Conservation (phyloP, 2,797 vertebrate genomes). For the Cheirogaleus major region DNA sequence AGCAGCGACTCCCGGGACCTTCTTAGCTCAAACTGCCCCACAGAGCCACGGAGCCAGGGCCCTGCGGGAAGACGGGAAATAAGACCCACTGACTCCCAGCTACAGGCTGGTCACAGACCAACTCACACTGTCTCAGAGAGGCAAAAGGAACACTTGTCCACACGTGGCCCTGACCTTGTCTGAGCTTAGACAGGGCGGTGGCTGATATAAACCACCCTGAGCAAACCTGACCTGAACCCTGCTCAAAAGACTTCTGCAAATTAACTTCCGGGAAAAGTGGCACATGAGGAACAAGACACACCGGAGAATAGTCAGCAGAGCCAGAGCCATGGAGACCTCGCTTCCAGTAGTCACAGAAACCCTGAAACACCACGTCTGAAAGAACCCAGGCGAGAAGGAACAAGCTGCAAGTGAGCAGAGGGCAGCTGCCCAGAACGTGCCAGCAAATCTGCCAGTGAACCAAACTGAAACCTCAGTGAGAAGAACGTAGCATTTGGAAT, state of each 20-base stretch:
- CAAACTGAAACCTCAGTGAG: neutral
- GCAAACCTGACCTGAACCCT: neutral
- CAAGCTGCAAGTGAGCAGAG: neutral
- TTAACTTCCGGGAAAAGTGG: neutral
- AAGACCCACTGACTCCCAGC: neutral
- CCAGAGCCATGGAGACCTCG: too few relatives aligned
- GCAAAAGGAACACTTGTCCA: too few relatives aligned
- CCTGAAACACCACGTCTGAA: too few relatives aligned
- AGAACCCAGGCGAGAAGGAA: neutral
- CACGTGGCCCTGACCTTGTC: neutral
- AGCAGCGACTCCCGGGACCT: too few relatives aligned
- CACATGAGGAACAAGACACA: fast-evolving
- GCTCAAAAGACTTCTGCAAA: neutral
- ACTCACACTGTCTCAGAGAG: neutral
- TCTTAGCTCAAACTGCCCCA: neutral
- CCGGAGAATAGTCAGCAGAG: fast-evolving
- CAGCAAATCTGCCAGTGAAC: neutral
- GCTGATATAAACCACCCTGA: neutral
- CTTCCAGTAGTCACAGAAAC: too few relatives aligned
- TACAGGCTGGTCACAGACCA: neutral
- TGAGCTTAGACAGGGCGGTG: neutral
- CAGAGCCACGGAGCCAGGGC: too few relatives aligned
- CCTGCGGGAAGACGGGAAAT: neutral
- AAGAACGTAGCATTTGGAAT: neutral
- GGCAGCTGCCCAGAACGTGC: neutral